Evolutionary conservation across 2,797 vertebrate species (phyloP).

Genomic region (Danio jaintianensis): DNA sequence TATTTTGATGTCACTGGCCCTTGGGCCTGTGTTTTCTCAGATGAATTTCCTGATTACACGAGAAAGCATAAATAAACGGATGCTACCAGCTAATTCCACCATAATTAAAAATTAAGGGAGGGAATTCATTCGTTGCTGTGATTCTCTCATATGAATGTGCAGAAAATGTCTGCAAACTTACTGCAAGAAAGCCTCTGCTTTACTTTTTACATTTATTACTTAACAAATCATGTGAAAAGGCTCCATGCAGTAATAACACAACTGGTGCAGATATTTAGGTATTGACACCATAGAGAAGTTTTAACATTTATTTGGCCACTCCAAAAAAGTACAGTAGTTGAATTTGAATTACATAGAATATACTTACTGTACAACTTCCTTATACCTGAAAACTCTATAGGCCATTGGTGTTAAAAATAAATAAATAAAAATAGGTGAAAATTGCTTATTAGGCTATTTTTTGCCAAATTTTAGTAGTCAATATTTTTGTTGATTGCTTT

Average conservation of each 20-base stretch:
- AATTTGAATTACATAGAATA: no score
- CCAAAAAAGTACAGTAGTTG: no score
- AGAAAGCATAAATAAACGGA: conserved; percentile 77
- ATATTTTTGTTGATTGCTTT: no score
- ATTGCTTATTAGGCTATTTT: no score
- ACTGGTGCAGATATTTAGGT: background rate
- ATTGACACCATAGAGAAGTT: no score
- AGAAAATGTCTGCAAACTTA: conserved; percentile 45
- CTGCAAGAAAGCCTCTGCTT: background rate
- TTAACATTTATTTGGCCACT: no score
- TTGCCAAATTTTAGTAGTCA: no score
- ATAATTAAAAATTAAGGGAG: conserved; percentile 79
- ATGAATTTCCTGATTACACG: conserved; percentile 73
- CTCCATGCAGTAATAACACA: background rate
- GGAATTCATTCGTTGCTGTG: conserved; percentile 53
- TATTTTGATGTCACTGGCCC: conserved; percentile 72
- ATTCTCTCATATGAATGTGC: conserved; percentile 50
- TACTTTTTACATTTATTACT: conserved; percentile 2
- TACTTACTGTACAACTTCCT: no score
- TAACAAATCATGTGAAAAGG: background rate
- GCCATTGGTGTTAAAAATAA: no score
- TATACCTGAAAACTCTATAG: no score
- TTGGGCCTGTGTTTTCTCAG: conserved; percentile 69
- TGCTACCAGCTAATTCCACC: conserved; percentile 73
- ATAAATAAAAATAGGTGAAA: no score